These are phyloP conservation scores for Pimephales promelas DNA, from an alignment of 2,113 vertebrate genomes.

Conservation along the genomic window DNA sequence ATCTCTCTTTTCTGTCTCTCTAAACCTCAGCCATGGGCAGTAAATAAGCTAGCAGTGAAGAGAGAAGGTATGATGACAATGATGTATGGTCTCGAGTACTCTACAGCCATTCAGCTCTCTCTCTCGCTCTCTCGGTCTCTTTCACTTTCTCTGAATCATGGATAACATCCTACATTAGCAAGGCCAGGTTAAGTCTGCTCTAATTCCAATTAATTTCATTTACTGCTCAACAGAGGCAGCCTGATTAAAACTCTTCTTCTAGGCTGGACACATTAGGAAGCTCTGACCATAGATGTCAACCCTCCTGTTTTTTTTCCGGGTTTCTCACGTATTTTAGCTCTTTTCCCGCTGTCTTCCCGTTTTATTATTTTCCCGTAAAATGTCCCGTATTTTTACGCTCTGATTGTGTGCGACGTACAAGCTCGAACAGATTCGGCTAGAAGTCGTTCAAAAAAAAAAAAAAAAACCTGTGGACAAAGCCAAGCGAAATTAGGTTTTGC, in stretches of 20 bases:
- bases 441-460: no score
- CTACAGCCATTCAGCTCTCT: conserved; percentile 62
- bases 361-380: no score
- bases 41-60: conserved; percentile 72
- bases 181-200: conserved; percentile 56
- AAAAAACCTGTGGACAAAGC: no score
- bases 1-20: conserved; percentile 58
- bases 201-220: conserved; percentile 68
- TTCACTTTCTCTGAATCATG: conserved; percentile 4
- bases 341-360: no score
- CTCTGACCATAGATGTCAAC: no score
- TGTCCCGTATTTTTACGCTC: no score
- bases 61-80: conserved; percentile 73
- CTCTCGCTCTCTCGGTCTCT: neutral
- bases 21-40: conserved; percentile 65
- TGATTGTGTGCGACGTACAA: no score
- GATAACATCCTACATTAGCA: conserved; percentile 49
- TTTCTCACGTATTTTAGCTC: no score
- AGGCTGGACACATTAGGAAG: conserved; percentile 65
- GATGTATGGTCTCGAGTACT: conserved; percentile 71
- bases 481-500: no score
- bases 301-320: no score
- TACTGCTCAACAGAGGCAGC: conserved; percentile 69
- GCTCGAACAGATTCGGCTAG: no score
- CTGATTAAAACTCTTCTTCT: conserved; percentile 68